Percentiles rank a stretch among this genome's conserved stretches.
Conservation (phyloP, 2,113 vertebrate genomes). For the human region DNA sequence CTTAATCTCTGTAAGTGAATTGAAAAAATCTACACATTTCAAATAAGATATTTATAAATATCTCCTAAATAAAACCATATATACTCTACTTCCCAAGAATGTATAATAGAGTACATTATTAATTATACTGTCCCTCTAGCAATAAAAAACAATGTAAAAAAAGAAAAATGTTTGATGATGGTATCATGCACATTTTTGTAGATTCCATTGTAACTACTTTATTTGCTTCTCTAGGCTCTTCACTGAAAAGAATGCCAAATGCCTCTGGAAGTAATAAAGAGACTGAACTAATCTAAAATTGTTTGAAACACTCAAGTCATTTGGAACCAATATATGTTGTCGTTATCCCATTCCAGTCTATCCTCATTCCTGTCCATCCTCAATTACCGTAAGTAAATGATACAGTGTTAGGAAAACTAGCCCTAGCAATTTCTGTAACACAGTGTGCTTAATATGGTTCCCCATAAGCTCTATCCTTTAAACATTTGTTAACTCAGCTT, state of each 20-base stretch:
- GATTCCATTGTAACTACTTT: not conserved
- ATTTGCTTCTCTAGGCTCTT: conserved; percentile 44
- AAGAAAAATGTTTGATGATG: not conserved
- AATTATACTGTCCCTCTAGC: not conserved
- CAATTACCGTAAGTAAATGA: conserved; percentile 26
- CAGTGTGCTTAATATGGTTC: not conserved
- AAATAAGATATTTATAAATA: conserved; percentile 31
- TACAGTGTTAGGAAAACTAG: conserved; percentile 3
- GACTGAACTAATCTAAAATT: conserved; percentile 54
- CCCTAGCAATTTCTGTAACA: not conserved
- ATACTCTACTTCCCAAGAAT: not conserved
- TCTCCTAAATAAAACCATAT: conserved; percentile 21
- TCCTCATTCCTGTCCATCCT: not conserved
- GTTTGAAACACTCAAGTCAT: conserved; percentile 47
- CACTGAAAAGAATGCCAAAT: conserved; percentile 31
- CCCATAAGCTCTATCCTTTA: not conserved
- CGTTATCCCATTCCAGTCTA: not conserved
- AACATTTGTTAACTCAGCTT: conserved; percentile 4
- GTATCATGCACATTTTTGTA: not conserved
- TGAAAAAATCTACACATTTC: conserved; percentile 30
- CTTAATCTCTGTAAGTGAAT: conserved; percentile 5
- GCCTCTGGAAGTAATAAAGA: conserved; percentile 49
- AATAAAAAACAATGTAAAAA: not conserved
- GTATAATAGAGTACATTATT: not conserved
- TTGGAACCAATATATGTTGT: conserved; percentile 39